Evolutionary conservation across 2,113 vertebrate genomes (phyloP).

Genomic region (Pelusios castaneus): DNA sequence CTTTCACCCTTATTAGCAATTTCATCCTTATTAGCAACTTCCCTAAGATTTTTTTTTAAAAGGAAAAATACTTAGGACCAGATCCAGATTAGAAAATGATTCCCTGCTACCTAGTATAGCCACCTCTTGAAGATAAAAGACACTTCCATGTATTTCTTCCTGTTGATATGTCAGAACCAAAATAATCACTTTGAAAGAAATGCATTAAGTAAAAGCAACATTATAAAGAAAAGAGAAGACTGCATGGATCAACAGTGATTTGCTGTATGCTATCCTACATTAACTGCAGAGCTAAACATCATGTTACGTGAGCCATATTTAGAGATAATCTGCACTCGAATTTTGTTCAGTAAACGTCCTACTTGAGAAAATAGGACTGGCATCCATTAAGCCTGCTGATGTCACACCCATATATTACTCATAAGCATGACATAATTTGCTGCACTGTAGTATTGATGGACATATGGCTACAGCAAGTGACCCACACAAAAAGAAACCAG

Average conservation of each 20-base stretch:
- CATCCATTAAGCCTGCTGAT: neutral
- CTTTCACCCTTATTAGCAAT: neutral
- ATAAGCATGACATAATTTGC: neutral
- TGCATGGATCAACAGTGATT: neutral
- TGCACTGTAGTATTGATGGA: neutral
- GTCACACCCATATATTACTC: rapidly evolving
- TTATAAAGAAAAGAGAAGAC: neutral
- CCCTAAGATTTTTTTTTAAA: neutral
- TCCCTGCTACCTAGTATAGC: neutral
- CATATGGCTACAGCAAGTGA: neutral
- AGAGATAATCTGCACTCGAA: neutral
- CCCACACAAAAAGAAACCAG: neutral
- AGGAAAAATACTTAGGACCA: neutral
- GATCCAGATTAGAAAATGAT: neutral
- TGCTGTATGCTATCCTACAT: neutral
- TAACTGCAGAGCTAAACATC: neutral
- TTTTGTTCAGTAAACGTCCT: neutral
- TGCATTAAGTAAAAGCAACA: neutral
- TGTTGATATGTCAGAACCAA: neutral
- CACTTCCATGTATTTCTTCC: neutral
- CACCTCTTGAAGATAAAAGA: neutral
- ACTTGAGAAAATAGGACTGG: neutral
- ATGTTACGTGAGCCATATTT: neutral
- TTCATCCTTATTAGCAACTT: neutral
- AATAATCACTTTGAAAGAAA: neutral